Conservation (phyloP, 2,113 vertebrate species). For the Alexandromys fortis region DNA sequence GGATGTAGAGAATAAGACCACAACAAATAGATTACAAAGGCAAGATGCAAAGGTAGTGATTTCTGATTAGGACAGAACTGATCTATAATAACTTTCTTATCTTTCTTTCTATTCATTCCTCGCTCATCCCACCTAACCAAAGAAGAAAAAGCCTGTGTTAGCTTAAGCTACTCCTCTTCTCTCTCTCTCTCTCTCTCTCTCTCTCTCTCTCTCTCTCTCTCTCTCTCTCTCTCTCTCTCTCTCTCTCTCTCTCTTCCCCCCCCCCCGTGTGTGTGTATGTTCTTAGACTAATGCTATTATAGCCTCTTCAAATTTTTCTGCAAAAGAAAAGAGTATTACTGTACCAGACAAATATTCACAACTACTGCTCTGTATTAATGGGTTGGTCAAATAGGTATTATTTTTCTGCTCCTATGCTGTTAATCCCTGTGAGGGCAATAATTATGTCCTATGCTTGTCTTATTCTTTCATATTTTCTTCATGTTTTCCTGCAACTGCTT, state of each 20-base stretch:
- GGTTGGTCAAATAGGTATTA: not conserved
- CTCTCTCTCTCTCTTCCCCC: too few species aligned
- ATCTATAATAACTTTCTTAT: constrained; percentile 51
- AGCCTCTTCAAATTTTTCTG: not conserved
- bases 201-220: too few species aligned
- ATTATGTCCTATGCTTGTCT: not conserved
- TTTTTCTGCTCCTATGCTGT: not conserved
- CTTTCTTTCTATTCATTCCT: constrained; percentile 55
- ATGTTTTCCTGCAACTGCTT: not conserved
- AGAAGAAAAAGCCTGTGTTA: not conserved
- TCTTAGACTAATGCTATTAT: constrained; percentile 21
- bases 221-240: too few species aligned
- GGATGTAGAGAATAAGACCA: constrained; percentile 4
- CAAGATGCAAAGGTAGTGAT: constrained; percentile 43
- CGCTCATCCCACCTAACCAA: not conserved
- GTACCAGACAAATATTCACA: not conserved
- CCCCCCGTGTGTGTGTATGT: not conserved
- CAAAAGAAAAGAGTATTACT: not conserved
- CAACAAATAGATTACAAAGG: constrained; percentile 38
- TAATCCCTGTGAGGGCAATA: not conserved
- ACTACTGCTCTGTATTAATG: not conserved
- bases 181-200: too few species aligned
- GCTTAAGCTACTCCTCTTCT: too few species aligned
- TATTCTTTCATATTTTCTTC: not conserved
- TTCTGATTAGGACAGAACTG: constrained; percentile 44